These are phyloP conservation scores for Pangasius mekongensis DNA, from an alignment of 2,797 vertebrate species.

Conservation along the genomic window DNA sequence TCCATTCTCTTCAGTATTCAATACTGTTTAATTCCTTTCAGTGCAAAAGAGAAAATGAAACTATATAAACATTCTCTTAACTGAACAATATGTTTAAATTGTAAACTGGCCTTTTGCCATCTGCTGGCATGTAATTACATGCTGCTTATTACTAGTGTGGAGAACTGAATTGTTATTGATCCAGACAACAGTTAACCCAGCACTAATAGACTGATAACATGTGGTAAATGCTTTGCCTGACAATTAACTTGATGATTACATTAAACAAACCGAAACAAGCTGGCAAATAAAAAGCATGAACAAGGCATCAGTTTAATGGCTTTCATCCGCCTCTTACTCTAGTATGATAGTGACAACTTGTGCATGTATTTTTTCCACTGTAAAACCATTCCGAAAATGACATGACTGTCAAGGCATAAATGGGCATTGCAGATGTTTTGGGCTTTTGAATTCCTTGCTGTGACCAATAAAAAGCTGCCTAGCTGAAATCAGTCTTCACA, in stretches of 20 bases:
- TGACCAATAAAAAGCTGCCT: constrained; percentile 37
- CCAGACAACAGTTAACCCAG: constrained; percentile 37
- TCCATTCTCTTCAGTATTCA: not conserved
- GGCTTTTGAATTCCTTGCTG: constrained; percentile 47
- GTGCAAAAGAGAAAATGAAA: not conserved
- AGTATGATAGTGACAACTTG: not conserved
- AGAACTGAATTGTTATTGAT: constrained; percentile 55
- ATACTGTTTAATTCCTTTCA: not conserved
- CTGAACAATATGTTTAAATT: constrained; percentile 18
- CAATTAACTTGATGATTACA: constrained; percentile 26
- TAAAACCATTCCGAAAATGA: constrained; percentile 38
- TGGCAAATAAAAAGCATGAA: constrained; percentile 4
- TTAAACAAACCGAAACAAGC: constrained; percentile 29
- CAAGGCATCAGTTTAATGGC: not conserved
- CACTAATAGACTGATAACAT: constrained; percentile 38
- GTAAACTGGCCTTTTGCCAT: constrained; percentile 44
- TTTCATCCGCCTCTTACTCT: not conserved
- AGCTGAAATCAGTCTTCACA: constrained; percentile 41
- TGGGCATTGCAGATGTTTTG: constrained; percentile 53
- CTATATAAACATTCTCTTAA: too few relatives aligned
- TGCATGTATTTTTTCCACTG: constrained; percentile 13
- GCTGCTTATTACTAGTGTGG: constrained; percentile 39
- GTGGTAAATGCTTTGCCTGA: constrained; percentile 31
- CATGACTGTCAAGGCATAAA: constrained; percentile 39
- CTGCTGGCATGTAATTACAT: constrained; percentile 40